Conservation (phyloP, 2,888 invertebrate species). For the Ochropleura plecta region DNA sequence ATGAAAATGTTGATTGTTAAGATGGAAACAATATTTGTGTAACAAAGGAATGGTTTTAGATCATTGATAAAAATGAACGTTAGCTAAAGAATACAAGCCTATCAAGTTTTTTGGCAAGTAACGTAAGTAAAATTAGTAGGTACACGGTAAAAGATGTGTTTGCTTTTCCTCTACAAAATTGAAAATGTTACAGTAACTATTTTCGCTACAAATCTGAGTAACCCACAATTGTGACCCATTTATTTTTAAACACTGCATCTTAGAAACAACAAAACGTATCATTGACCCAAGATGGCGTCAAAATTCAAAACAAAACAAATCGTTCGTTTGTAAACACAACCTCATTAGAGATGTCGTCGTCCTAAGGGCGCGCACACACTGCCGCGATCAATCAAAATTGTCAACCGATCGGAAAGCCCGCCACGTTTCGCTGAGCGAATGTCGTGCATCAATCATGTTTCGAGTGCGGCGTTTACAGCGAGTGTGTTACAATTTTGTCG, state of each 20-base stretch:
- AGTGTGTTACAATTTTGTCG: conserved; percentile 68
- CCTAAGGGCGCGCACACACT: conserved; percentile 67
- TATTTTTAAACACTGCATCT: neutral
- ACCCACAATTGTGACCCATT: neutral
- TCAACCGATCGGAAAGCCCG: conserved; percentile 88
- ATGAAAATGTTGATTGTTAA: conserved; percentile 73
- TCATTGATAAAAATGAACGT: conserved; percentile 12
- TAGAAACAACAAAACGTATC: neutral
- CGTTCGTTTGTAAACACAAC: conserved; percentile 70
- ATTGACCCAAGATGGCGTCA: conserved; percentile 9
- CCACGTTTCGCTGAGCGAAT: conserved; percentile 80
- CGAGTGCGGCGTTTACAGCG: conserved; percentile 70
- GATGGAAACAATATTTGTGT: conserved; percentile 62
- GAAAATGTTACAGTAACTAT: no score
- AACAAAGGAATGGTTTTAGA: conserved; percentile 52
- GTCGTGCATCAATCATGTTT: conserved; percentile 85
- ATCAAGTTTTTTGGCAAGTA: no score
- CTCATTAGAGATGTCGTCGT: conserved; percentile 74
- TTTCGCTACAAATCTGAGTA: no score
- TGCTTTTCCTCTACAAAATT: neutral
- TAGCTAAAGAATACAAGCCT: neutral
- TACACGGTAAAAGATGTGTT: no score
- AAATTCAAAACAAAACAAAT: conserved; percentile 63
- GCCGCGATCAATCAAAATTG: conserved; percentile 88
- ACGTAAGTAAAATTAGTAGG: no score